These are phyloP conservation scores for Amiota minor DNA, from an alignment of 2,888 invertebrate genomes.

Conservation along the genomic window DNA sequence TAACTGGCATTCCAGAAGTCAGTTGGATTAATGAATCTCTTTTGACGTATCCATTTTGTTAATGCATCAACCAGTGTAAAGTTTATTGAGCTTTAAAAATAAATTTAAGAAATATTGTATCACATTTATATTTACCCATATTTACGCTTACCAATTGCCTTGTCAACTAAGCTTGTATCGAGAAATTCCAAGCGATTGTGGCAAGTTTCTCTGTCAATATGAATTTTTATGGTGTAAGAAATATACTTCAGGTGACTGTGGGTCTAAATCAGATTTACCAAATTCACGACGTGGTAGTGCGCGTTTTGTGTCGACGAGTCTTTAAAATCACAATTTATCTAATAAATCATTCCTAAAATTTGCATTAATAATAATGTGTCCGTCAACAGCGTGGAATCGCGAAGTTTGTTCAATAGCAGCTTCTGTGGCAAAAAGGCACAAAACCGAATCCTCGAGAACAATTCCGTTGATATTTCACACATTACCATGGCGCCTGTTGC, in stretches of 20 bases:
- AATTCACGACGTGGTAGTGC: constrained; percentile 68
- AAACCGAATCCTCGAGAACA: constrained; percentile 71
- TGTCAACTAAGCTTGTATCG: constrained; percentile 64
- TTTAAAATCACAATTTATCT: constrained; percentile 40
- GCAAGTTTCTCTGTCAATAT: constrained; percentile 68
- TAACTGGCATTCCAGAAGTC: constrained; percentile 48
- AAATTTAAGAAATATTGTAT: neutral
- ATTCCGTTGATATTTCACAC: constrained; percentile 64
- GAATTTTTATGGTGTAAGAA: constrained; percentile 65
- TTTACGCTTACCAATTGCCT: constrained; percentile 64
- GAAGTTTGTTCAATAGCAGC: constrained; percentile 64
- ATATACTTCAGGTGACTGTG: constrained; percentile 33
- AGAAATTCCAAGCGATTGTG: constrained; percentile 69
- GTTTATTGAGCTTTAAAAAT: constrained; percentile 59
- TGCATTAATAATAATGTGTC: constrained; percentile 28
- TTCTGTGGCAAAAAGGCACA: constrained; percentile 61
- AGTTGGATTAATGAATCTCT: constrained; percentile 67
- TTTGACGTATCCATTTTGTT: constrained; percentile 62
- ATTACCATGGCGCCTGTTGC: constrained; percentile 68
- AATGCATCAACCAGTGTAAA: constrained; percentile 61
- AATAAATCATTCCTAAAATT: neutral
- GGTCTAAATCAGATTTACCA: constrained; percentile 49
- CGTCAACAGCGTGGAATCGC: constrained; percentile 67
- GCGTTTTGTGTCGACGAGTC: constrained; percentile 68
- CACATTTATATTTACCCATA: neutral